These are phyloP conservation scores for Timema podura DNA, from an alignment of 2,888 invertebrate genomes.

Conservation along the genomic window DNA sequence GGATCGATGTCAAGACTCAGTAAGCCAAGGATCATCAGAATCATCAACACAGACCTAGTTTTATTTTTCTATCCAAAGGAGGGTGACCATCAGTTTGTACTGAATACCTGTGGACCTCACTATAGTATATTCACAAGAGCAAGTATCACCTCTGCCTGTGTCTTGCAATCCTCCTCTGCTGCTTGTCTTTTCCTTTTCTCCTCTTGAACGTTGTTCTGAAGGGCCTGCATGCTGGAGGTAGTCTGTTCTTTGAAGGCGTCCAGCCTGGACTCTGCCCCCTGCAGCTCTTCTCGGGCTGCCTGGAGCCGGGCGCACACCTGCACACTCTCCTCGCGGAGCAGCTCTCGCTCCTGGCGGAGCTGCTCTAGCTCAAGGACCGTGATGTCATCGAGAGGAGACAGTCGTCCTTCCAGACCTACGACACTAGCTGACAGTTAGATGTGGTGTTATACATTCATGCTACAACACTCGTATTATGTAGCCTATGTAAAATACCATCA, in stretches of 20 bases:
- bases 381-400: constrained; percentile 16
- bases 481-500: too few relatives aligned
- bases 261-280: constrained; percentile 47
- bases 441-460: too few relatives aligned
- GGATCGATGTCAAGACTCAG: too few relatives aligned
- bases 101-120: background rate
- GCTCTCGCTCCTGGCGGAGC: constrained; percentile 51
- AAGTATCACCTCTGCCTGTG: constrained; percentile 43
- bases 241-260: constrained; percentile 46
- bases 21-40: too few relatives aligned
- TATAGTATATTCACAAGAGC: background rate
- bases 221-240: constrained; percentile 44
- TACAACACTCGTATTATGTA: too few relatives aligned
- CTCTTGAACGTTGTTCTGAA: constrained; percentile 48
- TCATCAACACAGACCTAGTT: too few relatives aligned
- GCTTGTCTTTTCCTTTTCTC: constrained; percentile 44
- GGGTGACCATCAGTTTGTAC: too few relatives aligned
- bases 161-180: constrained; percentile 45
- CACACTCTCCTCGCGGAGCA: constrained; percentile 55
- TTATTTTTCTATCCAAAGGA: too few relatives aligned
- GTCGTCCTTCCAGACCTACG: constrained; percentile 11
- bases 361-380: constrained; percentile 27
- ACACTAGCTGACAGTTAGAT: constrained; percentile 17
- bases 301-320: constrained; percentile 46
- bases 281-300: constrained; percentile 48